Evolutionary conservation across 2,888 invertebrate genomes (phyloP).

Genomic region (Platynereis dumerilii): DNA sequence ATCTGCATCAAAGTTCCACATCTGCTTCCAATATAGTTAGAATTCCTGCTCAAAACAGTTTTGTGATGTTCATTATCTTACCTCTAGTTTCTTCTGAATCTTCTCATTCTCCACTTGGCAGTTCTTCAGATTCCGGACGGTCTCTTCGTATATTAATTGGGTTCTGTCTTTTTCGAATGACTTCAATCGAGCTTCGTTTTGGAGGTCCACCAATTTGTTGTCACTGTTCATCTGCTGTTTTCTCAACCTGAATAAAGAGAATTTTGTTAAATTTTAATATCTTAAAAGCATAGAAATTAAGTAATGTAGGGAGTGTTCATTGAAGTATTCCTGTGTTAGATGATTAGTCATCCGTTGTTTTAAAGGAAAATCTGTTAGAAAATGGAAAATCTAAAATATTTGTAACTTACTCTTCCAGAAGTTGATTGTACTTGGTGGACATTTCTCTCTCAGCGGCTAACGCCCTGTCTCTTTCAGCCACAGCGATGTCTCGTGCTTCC

Average conservation of each 20-base stretch:
- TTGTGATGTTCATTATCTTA: conserved; percentile 26
- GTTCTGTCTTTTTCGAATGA: conserved; percentile 60
- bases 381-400: too few relatives aligned
- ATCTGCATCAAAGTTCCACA: too few relatives aligned
- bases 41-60: background rate
- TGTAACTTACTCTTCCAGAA: conserved; percentile 53
- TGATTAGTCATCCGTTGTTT: too few relatives aligned
- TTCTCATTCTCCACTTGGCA: conserved; percentile 60
- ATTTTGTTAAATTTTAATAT: conserved; percentile 6
- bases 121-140: conserved; percentile 54
- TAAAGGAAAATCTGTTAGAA: too few relatives aligned
- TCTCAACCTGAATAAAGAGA: conserved; percentile 46
- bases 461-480: conserved; percentile 58
- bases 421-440: conserved; percentile 55
- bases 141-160: conserved; percentile 60
- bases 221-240: conserved; percentile 54
- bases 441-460: conserved; percentile 52
- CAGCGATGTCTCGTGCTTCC: conserved; percentile 60
- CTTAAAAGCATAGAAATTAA: background rate
- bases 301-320: too few relatives aligned
- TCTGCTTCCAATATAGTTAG: background rate
- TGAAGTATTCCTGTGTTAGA: too few relatives aligned
- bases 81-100: conserved; percentile 61
- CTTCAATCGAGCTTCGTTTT: conserved; percentile 60
- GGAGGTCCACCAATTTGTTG: conserved; percentile 52